Evolutionary conservation across 2,888 invertebrate species (phyloP), one percentile per base, ranked within the genome.

Genomic region (Priapulus caudatus): DNA sequence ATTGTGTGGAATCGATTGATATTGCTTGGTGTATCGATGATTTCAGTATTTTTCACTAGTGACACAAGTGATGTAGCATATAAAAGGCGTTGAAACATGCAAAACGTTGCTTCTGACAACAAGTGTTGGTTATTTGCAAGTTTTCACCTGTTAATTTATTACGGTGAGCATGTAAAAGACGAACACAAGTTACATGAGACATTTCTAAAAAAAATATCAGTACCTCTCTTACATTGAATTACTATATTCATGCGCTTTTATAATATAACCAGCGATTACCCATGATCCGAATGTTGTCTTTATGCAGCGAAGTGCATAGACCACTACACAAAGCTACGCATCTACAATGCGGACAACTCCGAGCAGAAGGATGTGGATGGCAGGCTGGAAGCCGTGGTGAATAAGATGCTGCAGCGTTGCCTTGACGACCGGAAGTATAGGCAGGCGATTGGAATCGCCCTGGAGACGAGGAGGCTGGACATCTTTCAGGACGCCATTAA

Each of bases 381-480:
- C 2, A 64, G 74, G 3, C 74, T 98, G 55, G 92, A 93, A 72
- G 85, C 82, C 2, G 89, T 98, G 60, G 93, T 99, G 0, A 87
- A 97, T 70, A 80, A 92, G 49, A 95, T 99, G 92, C 95, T 98
- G 72, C 86, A 90, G 65, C 78, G 91, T 56, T 98, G 97, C 65
- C 76, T 98, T 60, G 88, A 89, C 58, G 92, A 95, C 70, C 86
- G 86, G 23, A 93, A 97, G 66, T 92, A 84, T 69, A 82, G 90
- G 45, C 95, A 97, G 71, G 68, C 97, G 3, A 77, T 99, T 44
- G 98, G 98, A 1, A 78, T 99, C 64, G 92, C 97, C 2, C 75
- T 99, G 49, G 98, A 99, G 72, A 95, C 95, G 0, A 79, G 91
- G 47, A 80, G 98, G 52, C 91, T 98, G 86, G 97, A 98, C 69